phyloP scores from a whole-genome alignment of 1,140 invertebrate genomes.

The Aleiodes sp. region DNA sequence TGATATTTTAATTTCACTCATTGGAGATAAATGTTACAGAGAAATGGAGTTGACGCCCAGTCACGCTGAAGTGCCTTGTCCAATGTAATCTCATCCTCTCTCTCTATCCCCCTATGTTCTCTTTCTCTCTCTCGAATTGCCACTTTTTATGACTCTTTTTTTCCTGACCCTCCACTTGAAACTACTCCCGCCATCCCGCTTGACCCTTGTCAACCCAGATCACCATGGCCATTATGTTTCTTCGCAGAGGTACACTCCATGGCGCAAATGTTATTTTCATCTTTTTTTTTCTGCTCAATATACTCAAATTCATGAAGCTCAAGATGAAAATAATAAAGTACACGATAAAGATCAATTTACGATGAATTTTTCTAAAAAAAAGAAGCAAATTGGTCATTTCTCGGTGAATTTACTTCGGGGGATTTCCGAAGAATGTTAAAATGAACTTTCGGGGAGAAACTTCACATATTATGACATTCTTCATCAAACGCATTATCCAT shows the following conservation, averaged over 20 bases:
- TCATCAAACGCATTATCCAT: background rate
- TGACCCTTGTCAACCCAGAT: too few relatives aligned
- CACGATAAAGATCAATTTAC: background rate
- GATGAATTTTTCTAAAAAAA: background rate
- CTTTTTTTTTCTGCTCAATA: background rate
- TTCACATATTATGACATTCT: background rate
- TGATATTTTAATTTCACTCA: background rate
- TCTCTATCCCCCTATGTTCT: background rate
- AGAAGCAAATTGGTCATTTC: background rate
- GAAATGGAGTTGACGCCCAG: slow-evolving; percentile 5
- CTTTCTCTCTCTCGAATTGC: background rate
- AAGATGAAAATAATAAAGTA: background rate
- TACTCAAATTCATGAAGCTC: background rate
- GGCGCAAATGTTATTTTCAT: background rate
- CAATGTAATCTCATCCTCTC: background rate
- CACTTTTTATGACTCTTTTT: background rate
- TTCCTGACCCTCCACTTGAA: background rate
- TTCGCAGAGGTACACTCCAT: too few relatives aligned
- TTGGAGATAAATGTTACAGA: background rate
- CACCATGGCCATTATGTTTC: too few relatives aligned
- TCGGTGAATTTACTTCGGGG: background rate
- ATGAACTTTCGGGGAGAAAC: background rate
- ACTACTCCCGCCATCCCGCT: too few relatives aligned
- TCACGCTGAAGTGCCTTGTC: slow-evolving; percentile 4
- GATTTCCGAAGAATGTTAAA: background rate